Conservation (phyloP, 2,797 vertebrate genomes). For the Orientallactaga sibirica region DNA sequence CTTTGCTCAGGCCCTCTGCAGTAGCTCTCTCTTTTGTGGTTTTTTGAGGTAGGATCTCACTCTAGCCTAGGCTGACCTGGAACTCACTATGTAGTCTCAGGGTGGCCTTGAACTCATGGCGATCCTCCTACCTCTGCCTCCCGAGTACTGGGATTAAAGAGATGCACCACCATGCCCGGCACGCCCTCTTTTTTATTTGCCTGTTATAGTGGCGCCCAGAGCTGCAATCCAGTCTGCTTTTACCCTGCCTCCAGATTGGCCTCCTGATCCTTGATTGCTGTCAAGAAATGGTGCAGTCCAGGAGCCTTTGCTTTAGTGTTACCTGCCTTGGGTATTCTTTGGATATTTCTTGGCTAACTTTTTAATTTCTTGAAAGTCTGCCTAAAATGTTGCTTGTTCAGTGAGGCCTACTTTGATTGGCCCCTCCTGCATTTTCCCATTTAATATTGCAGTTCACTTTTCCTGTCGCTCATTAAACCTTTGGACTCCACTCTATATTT, state of each 20-base stretch:
- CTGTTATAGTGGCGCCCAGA: background rate
- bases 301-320: background rate
- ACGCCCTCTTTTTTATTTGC: background rate
- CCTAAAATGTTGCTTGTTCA: background rate
- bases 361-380: slow-evolving; percentile 2
- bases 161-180: too few relatives aligned
- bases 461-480: background rate
- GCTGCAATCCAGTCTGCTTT: background rate
- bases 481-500: background rate
- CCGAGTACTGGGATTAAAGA: too few relatives aligned
- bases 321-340: background rate
- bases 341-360: background rate
- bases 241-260: background rate
- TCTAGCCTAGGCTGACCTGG: too few relatives aligned
- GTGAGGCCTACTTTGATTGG: background rate
- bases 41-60: too few relatives aligned
- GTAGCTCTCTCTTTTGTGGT: background rate
- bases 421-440: background rate
- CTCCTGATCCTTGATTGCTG: background rate
- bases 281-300: background rate
- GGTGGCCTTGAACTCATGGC: too few relatives aligned
- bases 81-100: too few relatives aligned
- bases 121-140: too few relatives aligned
- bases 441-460: slow-evolving; percentile 17
- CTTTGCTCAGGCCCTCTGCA: background rate